These are phyloP conservation scores for Argentina silus DNA, from an alignment of 2,797 vertebrate genomes.

Conservation along the genomic window DNA sequence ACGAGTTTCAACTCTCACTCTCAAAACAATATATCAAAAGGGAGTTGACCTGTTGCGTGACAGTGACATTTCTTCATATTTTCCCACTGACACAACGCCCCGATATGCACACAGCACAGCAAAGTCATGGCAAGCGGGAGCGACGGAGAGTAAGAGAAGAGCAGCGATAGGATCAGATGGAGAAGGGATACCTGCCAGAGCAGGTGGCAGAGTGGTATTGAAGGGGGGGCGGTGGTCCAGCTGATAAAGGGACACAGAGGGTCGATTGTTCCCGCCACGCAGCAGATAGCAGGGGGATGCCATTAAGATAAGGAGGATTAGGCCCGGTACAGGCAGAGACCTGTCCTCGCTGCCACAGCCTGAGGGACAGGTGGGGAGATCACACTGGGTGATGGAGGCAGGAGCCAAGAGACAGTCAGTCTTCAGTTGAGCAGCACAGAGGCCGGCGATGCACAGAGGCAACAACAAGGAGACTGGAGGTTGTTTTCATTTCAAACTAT, in stretches of 20 bases:
- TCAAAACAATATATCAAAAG: background rate
- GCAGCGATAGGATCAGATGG: constrained; percentile 27
- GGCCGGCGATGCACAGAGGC: too few relatives aligned
- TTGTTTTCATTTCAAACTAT: too few relatives aligned
- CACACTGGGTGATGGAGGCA: constrained; percentile 4
- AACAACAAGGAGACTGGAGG: too few relatives aligned
- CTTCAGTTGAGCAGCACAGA: too few relatives aligned
- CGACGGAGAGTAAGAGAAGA: constrained; percentile 33
- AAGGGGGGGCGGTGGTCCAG: constrained; percentile 49
- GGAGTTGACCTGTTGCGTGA: background rate
- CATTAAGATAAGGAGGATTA: constrained; percentile 83
- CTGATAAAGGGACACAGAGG: constrained; percentile 70
- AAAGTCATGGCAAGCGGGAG: constrained; percentile 23
- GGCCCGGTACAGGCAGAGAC: constrained; percentile 45
- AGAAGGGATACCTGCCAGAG: constrained; percentile 30
- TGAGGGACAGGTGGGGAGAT: constrained; percentile 46
- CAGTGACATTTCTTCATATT: background rate
- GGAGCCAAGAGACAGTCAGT: background rate
- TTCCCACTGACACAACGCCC: background rate
- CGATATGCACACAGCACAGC: background rate
- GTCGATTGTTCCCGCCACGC: constrained; percentile 69
- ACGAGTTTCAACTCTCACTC: too few relatives aligned
- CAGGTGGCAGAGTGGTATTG: constrained; percentile 41
- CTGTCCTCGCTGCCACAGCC: constrained; percentile 45
- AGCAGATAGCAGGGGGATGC: constrained; percentile 68